Conservation (phyloP, 2,797 vertebrate genomes). For the Falco novaeseelandiae region DNA sequence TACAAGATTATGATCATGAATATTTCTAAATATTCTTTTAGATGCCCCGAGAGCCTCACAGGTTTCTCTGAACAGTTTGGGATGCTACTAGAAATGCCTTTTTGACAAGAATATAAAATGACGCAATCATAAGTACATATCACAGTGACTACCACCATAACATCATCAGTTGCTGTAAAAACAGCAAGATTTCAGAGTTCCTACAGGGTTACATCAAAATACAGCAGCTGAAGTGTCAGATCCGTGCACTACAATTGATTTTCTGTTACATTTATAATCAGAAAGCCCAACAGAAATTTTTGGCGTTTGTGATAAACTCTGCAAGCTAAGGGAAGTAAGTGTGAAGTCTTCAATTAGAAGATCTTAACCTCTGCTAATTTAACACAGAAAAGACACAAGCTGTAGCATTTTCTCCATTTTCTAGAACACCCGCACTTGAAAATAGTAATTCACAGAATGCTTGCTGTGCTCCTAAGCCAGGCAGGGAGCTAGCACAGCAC, state of each 20-base stretch:
- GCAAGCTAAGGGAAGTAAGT: neutral
- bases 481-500: neutral
- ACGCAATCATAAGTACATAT: neutral
- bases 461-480: neutral
- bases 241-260: neutral
- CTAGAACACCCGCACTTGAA: neutral
- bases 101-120: neutral
- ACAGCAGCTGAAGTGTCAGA: neutral
- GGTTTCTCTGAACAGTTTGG: constrained; percentile 1
- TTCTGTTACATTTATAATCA: neutral
- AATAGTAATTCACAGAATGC: neutral
- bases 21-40: constrained; percentile 5
- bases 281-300: neutral
- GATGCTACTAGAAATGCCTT: neutral
- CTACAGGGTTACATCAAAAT: neutral
- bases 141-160: neutral
- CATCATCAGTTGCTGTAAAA: neutral
- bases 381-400: neutral
- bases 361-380: neutral
- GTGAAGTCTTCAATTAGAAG: neutral
- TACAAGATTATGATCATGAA: neutral
- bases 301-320: neutral
- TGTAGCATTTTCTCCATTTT: neutral
- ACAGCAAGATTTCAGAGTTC: neutral
- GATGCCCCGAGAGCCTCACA: neutral